Conservation (phyloP, 1,140 invertebrate species). For the Drosophila mauritiana region DNA sequence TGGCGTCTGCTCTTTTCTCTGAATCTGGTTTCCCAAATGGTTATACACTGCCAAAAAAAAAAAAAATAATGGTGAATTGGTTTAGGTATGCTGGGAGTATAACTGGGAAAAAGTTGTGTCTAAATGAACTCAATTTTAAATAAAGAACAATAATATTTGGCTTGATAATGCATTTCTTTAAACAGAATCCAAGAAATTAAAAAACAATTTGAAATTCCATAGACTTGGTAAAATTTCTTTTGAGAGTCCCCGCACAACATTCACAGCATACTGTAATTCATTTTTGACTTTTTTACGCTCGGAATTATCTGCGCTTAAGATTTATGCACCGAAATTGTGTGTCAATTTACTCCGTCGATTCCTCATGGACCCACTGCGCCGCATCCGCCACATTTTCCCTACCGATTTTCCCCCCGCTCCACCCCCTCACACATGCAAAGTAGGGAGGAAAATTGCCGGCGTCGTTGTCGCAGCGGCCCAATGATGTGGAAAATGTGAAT, state of each 20-base stretch:
- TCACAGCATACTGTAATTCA: constrained; percentile 58
- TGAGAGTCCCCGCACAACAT: background rate
- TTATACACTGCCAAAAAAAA: background rate
- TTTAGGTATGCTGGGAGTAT: too few relatives aligned
- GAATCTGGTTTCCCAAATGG: constrained; percentile 20
- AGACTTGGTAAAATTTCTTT: too few relatives aligned
- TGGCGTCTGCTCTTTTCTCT: constrained; percentile 13
- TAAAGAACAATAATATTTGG: too few relatives aligned
- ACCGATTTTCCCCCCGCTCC: background rate
- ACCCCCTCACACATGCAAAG: constrained; percentile 57
- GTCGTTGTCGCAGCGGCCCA: constrained; percentile 49
- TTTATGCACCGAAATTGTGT: constrained; percentile 70
- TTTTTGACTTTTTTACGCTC: constrained; percentile 67
- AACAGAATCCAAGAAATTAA: too few relatives aligned
- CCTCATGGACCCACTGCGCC: constrained; percentile 28
- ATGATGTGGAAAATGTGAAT: constrained; percentile 82
- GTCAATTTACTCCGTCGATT: constrained; percentile 65
- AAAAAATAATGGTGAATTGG: too few relatives aligned
- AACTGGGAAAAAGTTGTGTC: too few relatives aligned
- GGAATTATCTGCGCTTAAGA: constrained; percentile 65
- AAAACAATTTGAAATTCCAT: too few relatives aligned
- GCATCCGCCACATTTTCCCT: constrained; percentile 4
- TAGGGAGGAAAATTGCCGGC: constrained; percentile 51
- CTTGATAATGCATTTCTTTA: too few relatives aligned
- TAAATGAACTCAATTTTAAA: too few relatives aligned